Base-by-base conservation (phyloP, 2,113 vertebrate species). In the Protomyctophum bolini region DNA sequence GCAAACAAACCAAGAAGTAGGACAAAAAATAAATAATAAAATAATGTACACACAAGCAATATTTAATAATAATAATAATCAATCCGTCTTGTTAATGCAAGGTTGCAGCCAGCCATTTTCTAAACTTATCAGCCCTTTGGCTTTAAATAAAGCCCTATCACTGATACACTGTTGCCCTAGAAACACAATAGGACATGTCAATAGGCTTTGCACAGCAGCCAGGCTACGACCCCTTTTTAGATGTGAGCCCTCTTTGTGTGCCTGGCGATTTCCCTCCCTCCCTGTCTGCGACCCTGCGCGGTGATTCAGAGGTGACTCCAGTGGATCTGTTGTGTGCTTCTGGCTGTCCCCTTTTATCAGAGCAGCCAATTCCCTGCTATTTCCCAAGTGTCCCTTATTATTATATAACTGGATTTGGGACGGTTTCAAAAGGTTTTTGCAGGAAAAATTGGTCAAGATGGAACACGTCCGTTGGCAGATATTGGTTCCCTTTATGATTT, bases 111-210 rank as follows among this genome's bases (percentile, higher is more conserved):
- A 73, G 66, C 77, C 45, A 54, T 66, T 88, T 82, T 85, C 73
- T 70, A 76, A 21, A 83, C 82, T 86, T 85, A 84, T 87, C 77
- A 83, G 76, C 60, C 21, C 50, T 73, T 66, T 80, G 78, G 73
- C 88, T 89, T 86, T 86, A 86, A 86, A 91, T 88, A 76, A 82
- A 86, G 81, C 74, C 51, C 66, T 28, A 70, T 75, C 57, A 64
- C 72, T 57, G 73, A 79, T 80, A 76, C 65, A 54, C 68, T 74
- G 86, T 88, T 89, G 85, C 86, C 86, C 80, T 85, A 56, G 86
- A 80, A 85, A 89, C 88, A 83, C 77, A 88, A 86, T 60, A 68
- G 29, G 68, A 68, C 69, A 67, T 77, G 77, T 76, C 71, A 80
- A 82, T 15, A 64, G 85, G 77, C 71, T 85, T 75, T 70, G 66